Evolutionary conservation across 2,888 invertebrate genomes (phyloP), one percentile per base, ranked within the genome.

Genomic region (Seira sanloemensis): DNA sequence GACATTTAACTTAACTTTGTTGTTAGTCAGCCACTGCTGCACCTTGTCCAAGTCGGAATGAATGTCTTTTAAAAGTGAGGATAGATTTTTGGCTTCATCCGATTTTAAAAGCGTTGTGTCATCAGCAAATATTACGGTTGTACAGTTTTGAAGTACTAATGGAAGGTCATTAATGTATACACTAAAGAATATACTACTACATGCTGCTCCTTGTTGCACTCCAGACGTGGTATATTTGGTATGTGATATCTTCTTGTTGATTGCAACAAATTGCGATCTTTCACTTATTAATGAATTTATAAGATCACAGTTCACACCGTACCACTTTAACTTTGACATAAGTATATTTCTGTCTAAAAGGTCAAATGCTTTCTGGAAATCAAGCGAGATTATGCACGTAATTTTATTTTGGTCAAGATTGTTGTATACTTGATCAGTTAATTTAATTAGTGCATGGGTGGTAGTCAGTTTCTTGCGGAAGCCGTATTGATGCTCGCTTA

Each of bases 361-460:
- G 19, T 84, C 86, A 66, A 86, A 86, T 0, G 84, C 83, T 37
- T 82, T 81, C 18, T 81, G 27, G 9, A 84, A 26, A 66, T 86
- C 86, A 0, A 86, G 54, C 26, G 81, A 23, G 0, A 84, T n/a
- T 0, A 84, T 1, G 4, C 84, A 66, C 25, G 84, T 81, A n/a
- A 86, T 69, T 1, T 78, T 81, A 18, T 67, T 71, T 2, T 77
- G 25, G 27, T 82, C 78, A 21, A 84, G 24, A 19, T 69, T 16
- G 18, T 72, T 65, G 21, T 78, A 86, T 1, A 86, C 24, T 5
- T 12, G 50, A 19, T 86, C 86, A 66, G 81, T 76, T 4, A 84
- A 5, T 1, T 76, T 67, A n/a, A 81, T 23, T n/a, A 81, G 46
- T 1, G 85, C 85, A 24, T 65, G 76, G 21, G 72, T 69, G 19